phyloP scores from a whole-genome alignment of 37 sponge, comb jelly and placozoan species.

The Chondrilla cf. caribensis region DNA sequence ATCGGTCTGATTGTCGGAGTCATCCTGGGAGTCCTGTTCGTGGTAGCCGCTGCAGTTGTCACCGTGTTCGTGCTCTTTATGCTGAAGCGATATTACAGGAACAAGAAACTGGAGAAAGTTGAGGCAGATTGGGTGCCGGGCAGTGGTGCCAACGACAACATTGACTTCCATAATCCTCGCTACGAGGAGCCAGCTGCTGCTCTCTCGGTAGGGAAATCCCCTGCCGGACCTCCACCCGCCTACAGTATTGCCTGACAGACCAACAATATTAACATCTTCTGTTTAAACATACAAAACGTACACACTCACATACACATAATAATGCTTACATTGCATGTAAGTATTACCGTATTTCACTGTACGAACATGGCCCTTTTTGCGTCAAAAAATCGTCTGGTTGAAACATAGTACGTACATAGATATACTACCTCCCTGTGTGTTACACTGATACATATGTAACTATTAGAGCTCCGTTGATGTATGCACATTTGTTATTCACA shows the following conservation, averaged over 20 bases:
- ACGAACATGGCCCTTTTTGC: too few relatives aligned
- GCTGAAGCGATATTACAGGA: neutral
- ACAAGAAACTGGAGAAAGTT: neutral
- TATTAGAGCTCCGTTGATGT: too few relatives aligned
- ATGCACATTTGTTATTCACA: too few relatives aligned
- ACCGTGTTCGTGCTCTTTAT: neutral
- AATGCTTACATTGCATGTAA: too few relatives aligned
- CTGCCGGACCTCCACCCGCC: neutral
- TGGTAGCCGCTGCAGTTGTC: neutral
- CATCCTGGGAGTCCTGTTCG: neutral
- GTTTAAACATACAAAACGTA: too few relatives aligned
- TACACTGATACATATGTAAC: too few relatives aligned
- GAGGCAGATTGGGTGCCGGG: constrained; percentile 5
- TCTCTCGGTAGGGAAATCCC: neutral
- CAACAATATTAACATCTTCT: too few relatives aligned
- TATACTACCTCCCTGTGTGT: too few relatives aligned
- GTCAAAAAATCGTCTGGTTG: too few relatives aligned
- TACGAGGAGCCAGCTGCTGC: constrained; percentile 3
- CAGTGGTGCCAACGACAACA: neutral
- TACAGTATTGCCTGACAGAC: neutral
- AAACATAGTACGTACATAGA: too few relatives aligned
- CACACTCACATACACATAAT: too few relatives aligned
- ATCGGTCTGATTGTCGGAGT: constrained; percentile 14
- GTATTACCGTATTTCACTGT: too few relatives aligned
- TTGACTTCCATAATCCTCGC: constrained; percentile 22